Base-by-base conservation (phyloP, 2,888 invertebrate species). In the Athalia rosae region DNA sequence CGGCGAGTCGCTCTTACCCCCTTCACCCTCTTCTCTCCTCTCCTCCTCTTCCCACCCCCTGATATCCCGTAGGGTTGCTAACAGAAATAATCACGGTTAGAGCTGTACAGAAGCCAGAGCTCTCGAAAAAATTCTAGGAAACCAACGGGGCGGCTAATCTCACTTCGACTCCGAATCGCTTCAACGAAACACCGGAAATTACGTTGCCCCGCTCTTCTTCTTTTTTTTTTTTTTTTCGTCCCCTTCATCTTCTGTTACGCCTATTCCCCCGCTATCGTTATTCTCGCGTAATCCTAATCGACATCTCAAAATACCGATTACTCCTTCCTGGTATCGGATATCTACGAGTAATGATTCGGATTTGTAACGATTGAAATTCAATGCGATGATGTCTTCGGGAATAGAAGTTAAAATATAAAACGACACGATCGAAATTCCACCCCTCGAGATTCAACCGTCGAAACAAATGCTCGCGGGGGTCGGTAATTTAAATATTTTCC, bases 71-170 rank as follows among this genome's bases (percentile, higher is more conserved):
- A 28, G 28, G 50, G 64, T 64, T 64, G 64, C 64, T 47, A 47
- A 13, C 47, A 0, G 67, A 67, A 50, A 43, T 63, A 53, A 67
- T n/a, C 28, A 28, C 28, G 28, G 28, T 28, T 28, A 28, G 2
- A 28, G 28, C 28, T 28, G 28, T 28, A 28, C 28, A 28, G 28
- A 2, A 28, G 28, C 28, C 28, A 28, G 28, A 28, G 28, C 53
- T 50, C 45, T 53, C 50, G 41, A 62, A 64, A 62, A 64, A 64
- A 28, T 64, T 64, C 64, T 47, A 47, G 7, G 64, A 64, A 64
- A 15, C 9, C 47, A 64, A 64, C 47, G 64, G 64, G 64, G 64
- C 64, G 6, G 45, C 11, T 45, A 15, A 13, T 7, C 50, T 50
- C 50, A 9, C 50, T 50, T 50, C 50, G 45, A 47, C n/a, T 45